Base-by-base conservation (phyloP, 2,888 invertebrate genomes). In the Ichneumoninae sp. region DNA sequence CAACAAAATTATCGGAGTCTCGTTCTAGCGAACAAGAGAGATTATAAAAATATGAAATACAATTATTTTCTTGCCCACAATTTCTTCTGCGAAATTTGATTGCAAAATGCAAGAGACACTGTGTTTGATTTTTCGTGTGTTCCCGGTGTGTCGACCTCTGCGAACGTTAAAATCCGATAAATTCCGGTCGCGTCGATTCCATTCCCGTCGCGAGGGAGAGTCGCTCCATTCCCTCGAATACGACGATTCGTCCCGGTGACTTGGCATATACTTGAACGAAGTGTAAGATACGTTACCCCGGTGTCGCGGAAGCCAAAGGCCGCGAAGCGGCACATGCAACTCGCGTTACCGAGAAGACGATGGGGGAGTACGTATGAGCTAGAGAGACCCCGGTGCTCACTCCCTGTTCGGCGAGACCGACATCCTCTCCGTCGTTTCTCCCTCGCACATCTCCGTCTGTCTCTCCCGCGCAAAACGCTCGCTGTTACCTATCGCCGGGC, bases 231-330 rank as follows among this genome's bases (percentile, higher is more conserved):
- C 40, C 52, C 65, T 50, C 33, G 66, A 76, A 40, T 75, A 50
- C 65, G 36, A 40, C 26, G 65, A 66, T 76, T 76, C 65, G 76
- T 76, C 76, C 6, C 66, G 52, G 19, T 13, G 52, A 19, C 52
- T 76, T 40, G 52, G 22, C 66, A 33, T 66, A 66, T 26, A 54
- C 66, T 54, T 75, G 33, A 66, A 36, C 26, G 66, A 54, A 66
- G 75, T 66, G 62, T 30, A 33, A 52, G 50, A 75, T 66, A 76
- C 65, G 76, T 36, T 66, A 66, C 52, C 22, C 66, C 19, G 76
- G 50, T 36, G 65, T 66, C 50, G 75, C 75, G 75, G 75, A 75
- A 75, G 75, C 75, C 75, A 75, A 75, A 75, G 75, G 65, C 75
- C 75, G 65, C 47, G 65, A 19, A 40, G 33, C 57, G 22, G 71